Evolutionary conservation across 2,113 vertebrate genomes (phyloP), one percentile per base, ranked within the genome.

Genomic region (Chloroceryle aenea): DNA sequence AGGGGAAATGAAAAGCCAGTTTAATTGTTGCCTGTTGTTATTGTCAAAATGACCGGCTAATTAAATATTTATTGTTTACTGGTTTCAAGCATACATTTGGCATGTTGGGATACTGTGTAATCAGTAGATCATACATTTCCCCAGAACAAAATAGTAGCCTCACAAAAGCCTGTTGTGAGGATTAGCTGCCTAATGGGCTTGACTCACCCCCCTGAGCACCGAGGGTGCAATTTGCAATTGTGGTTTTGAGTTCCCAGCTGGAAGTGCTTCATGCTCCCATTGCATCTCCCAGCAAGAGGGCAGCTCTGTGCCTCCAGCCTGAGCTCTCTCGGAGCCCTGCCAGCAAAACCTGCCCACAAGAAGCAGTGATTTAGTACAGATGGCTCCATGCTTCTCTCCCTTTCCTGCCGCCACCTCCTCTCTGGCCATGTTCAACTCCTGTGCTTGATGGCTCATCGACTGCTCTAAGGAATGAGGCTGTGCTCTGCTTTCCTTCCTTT

Each of bases 61-160:
- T 97, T 96, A 97, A 96, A 97, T 96, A 96, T 97, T 96, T 96
- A 94, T 95, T 96, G 92, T 96, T 95, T 97, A 95, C 91, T 90
- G 93, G 85, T 95, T 95, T 95, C 85, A 89, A 94, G 89, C 74
- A 50, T 83, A 86, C 42, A 92, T 90, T 96, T 96, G 89, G 89
- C 92, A 85, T 67, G 73, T 93, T 73, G 79, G 89, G 89, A 92
- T 78, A 89, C 90, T 76, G 62, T 83, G 92, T 96, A 93, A 97
- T 97, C 95, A 95, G 89, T 34, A 69, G 89, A 95, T 95, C 93
- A 76, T 92, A 69, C 87, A 85, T 87, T 94, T 88, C 92, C 83
- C 61, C 64, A 67, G 94, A 87, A 90, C n/a, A 85, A 88, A 94
- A 88, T 20, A 82, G 77, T 91, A 78, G 79, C 82, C 85, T 96